These are phyloP conservation scores for Aphidius ervi DNA, from an alignment of 1,140 invertebrate species.

Conservation along the genomic window DNA sequence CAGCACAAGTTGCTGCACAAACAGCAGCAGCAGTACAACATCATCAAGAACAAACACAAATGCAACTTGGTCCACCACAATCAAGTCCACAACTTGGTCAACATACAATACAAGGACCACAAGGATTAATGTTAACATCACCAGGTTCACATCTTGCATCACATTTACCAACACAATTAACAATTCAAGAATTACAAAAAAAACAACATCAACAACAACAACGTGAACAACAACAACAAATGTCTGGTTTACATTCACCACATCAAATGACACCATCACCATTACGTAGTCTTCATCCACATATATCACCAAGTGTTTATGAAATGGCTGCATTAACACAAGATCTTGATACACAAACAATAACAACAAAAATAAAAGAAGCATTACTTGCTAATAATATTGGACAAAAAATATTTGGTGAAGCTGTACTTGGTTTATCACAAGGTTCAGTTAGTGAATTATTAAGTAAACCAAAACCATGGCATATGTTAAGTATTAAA, in stretches of 20 bases:
- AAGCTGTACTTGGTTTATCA: constrained; percentile 91
- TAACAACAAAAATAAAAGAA: constrained; percentile 96
- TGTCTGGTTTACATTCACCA: constrained; percentile 57
- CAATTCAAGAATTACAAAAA: constrained; percentile 66
- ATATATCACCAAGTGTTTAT: constrained; percentile 83
- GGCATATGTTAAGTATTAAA: constrained; percentile 99
- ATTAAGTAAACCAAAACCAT: constrained; percentile 96
- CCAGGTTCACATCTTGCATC: constrained; percentile 37
- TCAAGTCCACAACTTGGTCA: constrained; percentile 43
- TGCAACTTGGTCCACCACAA: constrained; percentile 49
- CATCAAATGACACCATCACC: constrained; percentile 62
- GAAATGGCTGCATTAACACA: constrained; percentile 95
- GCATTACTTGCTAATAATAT: constrained; percentile 94
- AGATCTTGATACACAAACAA: constrained; percentile 92
- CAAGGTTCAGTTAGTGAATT: constrained; percentile 97
- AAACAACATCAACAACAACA: constrained; percentile 60
- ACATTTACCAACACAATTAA: constrained; percentile 41
- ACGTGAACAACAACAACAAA: constrained; percentile 24
- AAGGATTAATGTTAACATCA: constrained; percentile 48
- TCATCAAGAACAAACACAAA: constrained; percentile 48
- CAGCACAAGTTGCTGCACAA: constrained; percentile 38
- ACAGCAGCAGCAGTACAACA: constrained; percentile 43
- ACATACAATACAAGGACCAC: constrained; percentile 40
- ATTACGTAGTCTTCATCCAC: constrained; percentile 69
- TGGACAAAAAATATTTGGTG: constrained; percentile 97